phyloP scores from a whole-genome alignment of 53 echinoderm and acorn worm species.

The Stichopus horrens region DNA sequence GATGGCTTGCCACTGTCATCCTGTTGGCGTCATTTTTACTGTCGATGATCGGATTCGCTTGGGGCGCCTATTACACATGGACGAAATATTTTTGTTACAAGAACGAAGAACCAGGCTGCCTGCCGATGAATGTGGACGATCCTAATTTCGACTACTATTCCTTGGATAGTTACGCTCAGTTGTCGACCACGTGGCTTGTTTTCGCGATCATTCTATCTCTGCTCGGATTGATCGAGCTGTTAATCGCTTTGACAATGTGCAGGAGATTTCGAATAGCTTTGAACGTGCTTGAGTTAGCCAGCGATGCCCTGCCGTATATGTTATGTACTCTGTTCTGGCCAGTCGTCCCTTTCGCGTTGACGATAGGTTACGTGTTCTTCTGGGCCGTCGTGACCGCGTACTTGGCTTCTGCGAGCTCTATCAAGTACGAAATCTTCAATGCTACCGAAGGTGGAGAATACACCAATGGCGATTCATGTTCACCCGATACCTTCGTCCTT shows the following conservation, averaged over 20 bases:
- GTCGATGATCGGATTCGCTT: slow-evolving; percentile 56
- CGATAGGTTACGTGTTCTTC: slow-evolving; percentile 67
- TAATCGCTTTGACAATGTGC: slow-evolving; percentile 68
- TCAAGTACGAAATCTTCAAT: slow-evolving; percentile 57
- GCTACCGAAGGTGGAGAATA: slow-evolving; percentile 55
- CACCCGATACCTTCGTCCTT: slow-evolving; percentile 37
- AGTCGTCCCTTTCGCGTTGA: slow-evolving; percentile 71
- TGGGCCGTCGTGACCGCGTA: slow-evolving; percentile 84
- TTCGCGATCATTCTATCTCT: slow-evolving; percentile 76
- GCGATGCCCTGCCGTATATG: slow-evolving; percentile 83
- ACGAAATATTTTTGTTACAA: slow-evolving; percentile 62
- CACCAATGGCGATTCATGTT: slow-evolving; percentile 62
- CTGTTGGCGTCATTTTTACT: slow-evolving; percentile 53
- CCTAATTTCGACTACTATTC: slow-evolving; percentile 60
- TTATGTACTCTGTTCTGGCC: slow-evolving; percentile 82
- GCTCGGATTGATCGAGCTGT: slow-evolving; percentile 62
- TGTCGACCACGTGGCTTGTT: slow-evolving; percentile 74
- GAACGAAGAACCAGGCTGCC: slow-evolving; percentile 44
- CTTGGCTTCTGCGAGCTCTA: slow-evolving; percentile 67
- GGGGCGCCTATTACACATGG: slow-evolving; percentile 84
- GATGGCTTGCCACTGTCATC: slow-evolving; percentile 79
- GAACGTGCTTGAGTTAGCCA: slow-evolving; percentile 75
- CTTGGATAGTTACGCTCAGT: slow-evolving; percentile 72
- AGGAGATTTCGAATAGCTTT: slow-evolving; percentile 84
- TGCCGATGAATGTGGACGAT: slow-evolving; percentile 49